These are phyloP conservation scores for Rhinella marina DNA, from an alignment of 2,797 vertebrate species.

Conservation along the genomic window DNA sequence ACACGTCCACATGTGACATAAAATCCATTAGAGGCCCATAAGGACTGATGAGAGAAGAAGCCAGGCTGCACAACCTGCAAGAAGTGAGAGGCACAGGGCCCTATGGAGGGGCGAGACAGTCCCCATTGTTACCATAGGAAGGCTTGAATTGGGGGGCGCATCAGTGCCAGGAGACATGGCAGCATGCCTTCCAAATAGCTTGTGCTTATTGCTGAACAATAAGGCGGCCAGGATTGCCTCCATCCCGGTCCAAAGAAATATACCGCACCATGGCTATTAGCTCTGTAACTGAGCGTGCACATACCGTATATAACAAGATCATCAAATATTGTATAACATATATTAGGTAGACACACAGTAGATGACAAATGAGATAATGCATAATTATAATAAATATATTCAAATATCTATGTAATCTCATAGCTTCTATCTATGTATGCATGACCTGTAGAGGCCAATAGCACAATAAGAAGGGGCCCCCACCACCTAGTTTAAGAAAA, in stretches of 20 bases:
- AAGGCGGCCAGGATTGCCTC: conserved; percentile 83
- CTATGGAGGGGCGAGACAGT: conserved; percentile 40
- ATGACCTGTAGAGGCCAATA: not conserved
- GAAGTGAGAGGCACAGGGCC: not conserved
- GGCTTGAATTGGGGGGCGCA: conserved; percentile 71
- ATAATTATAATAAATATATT: not conserved
- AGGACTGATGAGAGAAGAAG: not conserved
- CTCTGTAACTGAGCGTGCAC: not conserved
- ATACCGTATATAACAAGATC: not conserved
- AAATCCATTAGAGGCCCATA: conserved; percentile 13
- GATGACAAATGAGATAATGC: not conserved
- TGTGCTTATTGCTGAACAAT: conserved; percentile 87
- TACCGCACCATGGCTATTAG: conserved; percentile 64
- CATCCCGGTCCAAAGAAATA: conserved; percentile 69
- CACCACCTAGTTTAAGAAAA: too few relatives aligned
- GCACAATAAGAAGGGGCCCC: too few relatives aligned
- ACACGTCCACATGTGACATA: not conserved
- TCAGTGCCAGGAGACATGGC: conserved; percentile 80
- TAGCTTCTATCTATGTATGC: not conserved
- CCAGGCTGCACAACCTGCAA: not conserved
- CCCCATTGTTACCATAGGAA: conserved; percentile 76
- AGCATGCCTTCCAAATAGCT: conserved; percentile 83
- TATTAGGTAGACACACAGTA: not conserved
- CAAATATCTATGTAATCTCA: not conserved
- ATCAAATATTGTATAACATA: not conserved